A percentile compares a stretch with the other conserved stretches of the same genome.
Evolutionary conservation across 2,797 vertebrate genomes (phyloP).

Genomic region (Astyanax mexicanus): DNA sequence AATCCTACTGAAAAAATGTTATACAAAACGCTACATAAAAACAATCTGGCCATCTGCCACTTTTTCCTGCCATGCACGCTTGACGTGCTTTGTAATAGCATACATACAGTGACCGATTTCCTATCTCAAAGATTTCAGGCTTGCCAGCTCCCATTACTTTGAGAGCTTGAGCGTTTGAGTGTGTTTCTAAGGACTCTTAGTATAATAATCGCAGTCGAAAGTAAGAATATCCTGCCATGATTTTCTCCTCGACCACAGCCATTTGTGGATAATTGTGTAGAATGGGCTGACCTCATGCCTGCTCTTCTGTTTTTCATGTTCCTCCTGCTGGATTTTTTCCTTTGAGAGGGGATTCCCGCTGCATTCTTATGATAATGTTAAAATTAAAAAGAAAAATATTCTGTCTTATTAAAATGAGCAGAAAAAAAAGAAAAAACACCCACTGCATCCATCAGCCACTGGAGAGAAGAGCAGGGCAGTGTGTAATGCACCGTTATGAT

Average conservation of each 20-base stretch:
- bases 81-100: background rate
- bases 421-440: background rate
- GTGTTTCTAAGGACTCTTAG: background rate
- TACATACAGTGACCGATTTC: background rate
- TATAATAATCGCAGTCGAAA: conserved; percentile 4
- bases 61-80: background rate
- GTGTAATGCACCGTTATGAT: background rate
- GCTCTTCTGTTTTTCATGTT: too few relatives aligned
- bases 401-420: background rate
- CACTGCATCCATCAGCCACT: background rate
- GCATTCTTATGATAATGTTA: background rate
- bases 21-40: background rate
- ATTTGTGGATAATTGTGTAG: conserved; percentile 3
- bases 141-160: background rate
- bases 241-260: conserved; percentile 12
- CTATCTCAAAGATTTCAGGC: background rate
- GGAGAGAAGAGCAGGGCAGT: background rate
- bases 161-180: background rate
- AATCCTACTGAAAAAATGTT: background rate
- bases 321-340: background rate
- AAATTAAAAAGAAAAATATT: background rate
- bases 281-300: background rate
- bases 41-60: conserved; percentile 4
- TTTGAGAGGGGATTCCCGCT: background rate
- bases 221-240: background rate